phyloP scores from a whole-genome alignment of 2,888 invertebrate species.

The Colostygia pectinataria region DNA sequence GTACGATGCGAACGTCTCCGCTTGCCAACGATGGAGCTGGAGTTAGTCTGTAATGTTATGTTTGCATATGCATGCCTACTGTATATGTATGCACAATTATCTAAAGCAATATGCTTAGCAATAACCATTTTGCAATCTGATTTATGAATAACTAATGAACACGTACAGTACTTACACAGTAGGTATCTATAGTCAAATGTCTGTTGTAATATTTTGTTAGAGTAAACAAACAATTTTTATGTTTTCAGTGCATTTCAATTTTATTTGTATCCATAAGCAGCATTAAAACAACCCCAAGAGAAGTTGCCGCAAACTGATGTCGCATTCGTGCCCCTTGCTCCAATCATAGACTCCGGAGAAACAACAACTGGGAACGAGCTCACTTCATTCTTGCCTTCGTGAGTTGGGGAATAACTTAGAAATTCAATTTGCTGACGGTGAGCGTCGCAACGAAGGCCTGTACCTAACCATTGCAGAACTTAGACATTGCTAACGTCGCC shows the following conservation, averaged over 20 bases:
- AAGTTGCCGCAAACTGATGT: conserved; percentile 46
- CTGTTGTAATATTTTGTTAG: too few species aligned
- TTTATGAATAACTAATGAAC: not conserved
- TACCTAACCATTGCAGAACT: conserved; percentile 46
- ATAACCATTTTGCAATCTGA: not conserved
- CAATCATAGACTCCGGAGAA: conserved; percentile 58
- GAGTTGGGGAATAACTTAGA: conserved; percentile 73
- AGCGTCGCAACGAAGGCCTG: conserved; percentile 50
- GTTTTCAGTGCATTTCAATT: not conserved
- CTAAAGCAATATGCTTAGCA: not conserved
- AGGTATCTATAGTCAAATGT: not conserved
- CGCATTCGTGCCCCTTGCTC: conserved; percentile 46
- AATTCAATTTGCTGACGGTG: conserved; percentile 73
- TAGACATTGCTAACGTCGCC: conserved; percentile 52
- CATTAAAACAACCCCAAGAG: conserved; percentile 27
- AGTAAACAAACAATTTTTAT: not conserved
- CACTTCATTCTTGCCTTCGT: conserved; percentile 69
- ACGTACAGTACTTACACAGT: too few species aligned
- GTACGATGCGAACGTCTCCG: conserved; percentile 24
- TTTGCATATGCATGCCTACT: conserved; percentile 2
- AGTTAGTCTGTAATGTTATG: conserved; percentile 17
- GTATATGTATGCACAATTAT: conserved; percentile 2
- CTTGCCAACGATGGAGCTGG: conserved; percentile 31
- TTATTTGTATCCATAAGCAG: conserved; percentile 10
- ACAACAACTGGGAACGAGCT: conserved; percentile 68